A percentile compares a stretch with the other conserved stretches of the same genome.
phyloP scores from a whole-genome alignment of 2,888 invertebrate genomes.

The Ormyrus labotus region DNA sequence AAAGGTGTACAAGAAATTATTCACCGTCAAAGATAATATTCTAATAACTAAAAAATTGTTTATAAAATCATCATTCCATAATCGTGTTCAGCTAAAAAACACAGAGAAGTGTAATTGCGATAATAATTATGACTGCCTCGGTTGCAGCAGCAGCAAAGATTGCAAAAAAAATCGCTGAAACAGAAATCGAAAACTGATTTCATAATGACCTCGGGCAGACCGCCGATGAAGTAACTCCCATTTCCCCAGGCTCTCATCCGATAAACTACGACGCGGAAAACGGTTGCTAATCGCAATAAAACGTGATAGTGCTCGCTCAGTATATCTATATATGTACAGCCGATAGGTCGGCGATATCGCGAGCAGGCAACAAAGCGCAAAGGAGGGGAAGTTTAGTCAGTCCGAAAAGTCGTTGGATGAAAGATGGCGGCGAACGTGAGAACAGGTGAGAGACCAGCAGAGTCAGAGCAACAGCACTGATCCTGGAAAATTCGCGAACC shows the following conservation, averaged over 20 bases:
- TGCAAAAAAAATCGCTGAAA: slow-evolving; percentile 2
- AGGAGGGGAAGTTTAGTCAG: background rate
- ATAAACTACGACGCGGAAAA: background rate
- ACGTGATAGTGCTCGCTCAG: background rate
- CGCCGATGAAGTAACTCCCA: slow-evolving; percentile 25
- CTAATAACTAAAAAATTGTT: no score
- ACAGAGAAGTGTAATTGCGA: no score
- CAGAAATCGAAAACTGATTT: background rate
- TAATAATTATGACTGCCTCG: slow-evolving; percentile 75
- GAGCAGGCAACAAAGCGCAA: background rate
- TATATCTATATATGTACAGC: background rate
- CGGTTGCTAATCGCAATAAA: slow-evolving; percentile 12
- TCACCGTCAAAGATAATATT: no score
- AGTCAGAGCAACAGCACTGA: background rate
- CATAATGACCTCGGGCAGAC: slow-evolving; percentile 14
- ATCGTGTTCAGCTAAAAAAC: no score
- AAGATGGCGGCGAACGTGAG: slow-evolving; percentile 71
- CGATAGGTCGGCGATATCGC: background rate
- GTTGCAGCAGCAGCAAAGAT: background rate
- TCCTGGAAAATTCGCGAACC: slow-evolving; percentile 23
- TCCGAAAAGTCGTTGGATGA: slow-evolving; percentile 52
- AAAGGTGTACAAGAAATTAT: no score
- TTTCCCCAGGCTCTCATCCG: background rate
- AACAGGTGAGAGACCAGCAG: slow-evolving; percentile 68
- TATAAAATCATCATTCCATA: no score